phyloP scores from a whole-genome alignment of 2,113 vertebrate species.

The Indicator indicator region DNA sequence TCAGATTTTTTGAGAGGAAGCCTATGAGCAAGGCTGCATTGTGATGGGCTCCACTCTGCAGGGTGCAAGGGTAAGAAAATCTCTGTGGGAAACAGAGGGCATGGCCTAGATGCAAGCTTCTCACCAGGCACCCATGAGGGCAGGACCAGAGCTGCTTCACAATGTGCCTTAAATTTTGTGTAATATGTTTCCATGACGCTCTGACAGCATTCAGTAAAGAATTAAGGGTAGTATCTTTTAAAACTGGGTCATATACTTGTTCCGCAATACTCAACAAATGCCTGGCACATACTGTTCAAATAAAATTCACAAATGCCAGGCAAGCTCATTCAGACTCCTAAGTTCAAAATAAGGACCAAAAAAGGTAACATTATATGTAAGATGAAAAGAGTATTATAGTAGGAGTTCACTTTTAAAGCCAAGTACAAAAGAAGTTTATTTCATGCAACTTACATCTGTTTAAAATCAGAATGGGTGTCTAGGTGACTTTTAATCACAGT shows the following conservation, averaged over 20 bases:
- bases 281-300: not conserved
- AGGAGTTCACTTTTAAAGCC: not conserved
- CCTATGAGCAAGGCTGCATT: not conserved
- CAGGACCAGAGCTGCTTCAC: not conserved
- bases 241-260: not conserved
- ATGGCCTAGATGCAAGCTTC: not conserved
- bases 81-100: not conserved
- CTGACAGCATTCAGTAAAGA: not conserved
- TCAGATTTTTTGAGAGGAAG: not conserved
- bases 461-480: not conserved
- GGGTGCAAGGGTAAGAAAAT: not conserved
- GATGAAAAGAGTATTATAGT: not conserved
- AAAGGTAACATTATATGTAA: not conserved
- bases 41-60: not conserved
- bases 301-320: not conserved
- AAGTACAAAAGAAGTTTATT: not conserved
- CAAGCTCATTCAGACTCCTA: not conserved
- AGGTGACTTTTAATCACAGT: not conserved
- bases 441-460: not conserved
- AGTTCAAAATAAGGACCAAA: not conserved
- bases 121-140: not conserved
- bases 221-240: not conserved
- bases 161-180: not conserved
- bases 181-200: not conserved
- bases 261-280: not conserved